Evolutionary conservation across 2,113 vertebrate genomes (phyloP), one percentile per base, ranked within the genome.

Genomic region (Cyanoramphus novaezelandiae): DNA sequence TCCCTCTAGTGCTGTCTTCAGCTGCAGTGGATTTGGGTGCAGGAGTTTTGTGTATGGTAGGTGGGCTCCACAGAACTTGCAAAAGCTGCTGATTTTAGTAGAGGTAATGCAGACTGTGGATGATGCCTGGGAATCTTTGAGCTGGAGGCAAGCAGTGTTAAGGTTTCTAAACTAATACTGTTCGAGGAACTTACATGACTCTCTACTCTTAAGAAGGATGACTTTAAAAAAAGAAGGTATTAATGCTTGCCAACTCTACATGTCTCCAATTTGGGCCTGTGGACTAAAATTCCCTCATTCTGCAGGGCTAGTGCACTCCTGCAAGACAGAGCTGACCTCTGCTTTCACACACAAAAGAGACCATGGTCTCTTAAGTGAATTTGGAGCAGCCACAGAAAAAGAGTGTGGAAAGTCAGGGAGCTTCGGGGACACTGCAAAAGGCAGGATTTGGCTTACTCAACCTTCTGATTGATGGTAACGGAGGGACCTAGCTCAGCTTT

Each of bases 371-470:
- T 33, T 33, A 63, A 81, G 25, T 16, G 21, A 84, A 52, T 68
- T 10, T 55, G 29, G 17, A 84, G 59, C 20, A 64, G 28, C 2
- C 20, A 8, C 46, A 39, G 23, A 39, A 37, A 84, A 91, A 75
- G 18, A 4, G 3, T 37, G 9, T 17, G 20, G 55, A n/a, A 89
- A 75, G 16, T 29, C n/a, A 62, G 10, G 17, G 31, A 27, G 7
- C 35, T 50, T 33, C 15, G 50, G 57, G 67, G 24, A 12, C 11
- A 24, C 13, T 0, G 13, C 0, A 0, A 60, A 82, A 37, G 9
- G 27, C 39, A 80, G 63, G 7, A 69, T 92, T 80, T 74, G 47
- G 29, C 46, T 82, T 6, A 2, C 11, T n/a, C 29, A 76, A 28
- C 5, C 6, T 57, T 85, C 27, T 24, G 6, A 29, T 68, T 47